Conservation (phyloP, 1,140 invertebrate species). For the Drosophila guanche region DNA sequence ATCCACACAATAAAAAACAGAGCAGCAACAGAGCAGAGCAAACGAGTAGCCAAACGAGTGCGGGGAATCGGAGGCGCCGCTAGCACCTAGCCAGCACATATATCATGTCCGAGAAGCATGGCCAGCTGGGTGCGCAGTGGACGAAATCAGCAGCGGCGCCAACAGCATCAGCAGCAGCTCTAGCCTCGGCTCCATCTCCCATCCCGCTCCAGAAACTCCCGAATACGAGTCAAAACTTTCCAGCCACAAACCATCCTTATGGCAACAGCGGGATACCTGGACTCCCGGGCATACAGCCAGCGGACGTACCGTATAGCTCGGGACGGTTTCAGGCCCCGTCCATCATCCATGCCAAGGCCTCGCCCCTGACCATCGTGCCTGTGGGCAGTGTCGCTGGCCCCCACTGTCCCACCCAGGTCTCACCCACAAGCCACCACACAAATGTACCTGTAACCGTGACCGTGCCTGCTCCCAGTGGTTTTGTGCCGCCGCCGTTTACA, state of each 20-base stretch:
- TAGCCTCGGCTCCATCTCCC: slow-evolving; percentile 32
- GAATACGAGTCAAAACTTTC: no score
- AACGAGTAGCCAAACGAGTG: slow-evolving; percentile 5
- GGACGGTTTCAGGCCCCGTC: slow-evolving; percentile 71
- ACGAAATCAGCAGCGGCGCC: slow-evolving; percentile 65
- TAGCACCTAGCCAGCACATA: slow-evolving; percentile 51
- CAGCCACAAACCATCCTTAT: slow-evolving; percentile 38
- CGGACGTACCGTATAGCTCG: slow-evolving; percentile 55
- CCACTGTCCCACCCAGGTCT: slow-evolving; percentile 48
- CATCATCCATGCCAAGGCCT: slow-evolving; percentile 56
- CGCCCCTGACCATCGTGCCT: slow-evolving; percentile 65
- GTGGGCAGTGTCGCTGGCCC: slow-evolving; percentile 24
- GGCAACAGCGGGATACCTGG: slow-evolving; percentile 31
- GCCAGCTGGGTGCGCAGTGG: slow-evolving; percentile 77
- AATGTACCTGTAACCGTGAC: slow-evolving; percentile 72
- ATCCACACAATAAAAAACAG: slow-evolving; percentile 32
- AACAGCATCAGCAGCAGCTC: slow-evolving; percentile 40
- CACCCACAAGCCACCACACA: slow-evolving; percentile 56
- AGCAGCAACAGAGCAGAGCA: slow-evolving; percentile 22
- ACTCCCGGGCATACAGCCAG: slow-evolving; percentile 23
- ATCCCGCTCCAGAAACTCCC: slow-evolving; percentile 41
- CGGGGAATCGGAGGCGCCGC: slow-evolving; percentile 35
- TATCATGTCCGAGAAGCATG: slow-evolving; percentile 81
- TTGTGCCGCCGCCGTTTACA: slow-evolving; percentile 70
- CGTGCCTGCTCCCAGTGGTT: slow-evolving; percentile 69